phyloP scores from a whole-genome alignment of 2,113 vertebrate species.

The Toxostoma redivivum region DNA sequence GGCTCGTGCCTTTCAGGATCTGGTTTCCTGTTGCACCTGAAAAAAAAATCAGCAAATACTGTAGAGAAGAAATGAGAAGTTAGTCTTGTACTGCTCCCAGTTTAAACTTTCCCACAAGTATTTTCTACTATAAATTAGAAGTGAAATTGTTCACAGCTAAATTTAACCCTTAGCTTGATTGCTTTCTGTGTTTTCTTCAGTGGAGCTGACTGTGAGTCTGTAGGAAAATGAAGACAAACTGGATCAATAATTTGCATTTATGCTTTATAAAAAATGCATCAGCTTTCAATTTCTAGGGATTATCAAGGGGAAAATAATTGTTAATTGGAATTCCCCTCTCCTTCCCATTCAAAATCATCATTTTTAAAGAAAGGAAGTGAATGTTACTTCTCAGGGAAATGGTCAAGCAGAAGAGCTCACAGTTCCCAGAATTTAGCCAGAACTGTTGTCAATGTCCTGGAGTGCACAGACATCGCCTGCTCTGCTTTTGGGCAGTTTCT shows the following conservation, averaged over 20 bases:
- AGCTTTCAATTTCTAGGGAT: not conserved
- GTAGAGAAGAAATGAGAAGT: slow-evolving; percentile 45
- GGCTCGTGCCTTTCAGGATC: slow-evolving; percentile 9
- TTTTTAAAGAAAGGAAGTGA: slow-evolving; percentile 15
- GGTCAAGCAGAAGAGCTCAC: not conserved
- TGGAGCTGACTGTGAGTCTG: not conserved
- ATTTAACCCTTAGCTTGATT: slow-evolving; percentile 40
- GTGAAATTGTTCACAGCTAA: slow-evolving; percentile 39
- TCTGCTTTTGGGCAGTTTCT: not conserved
- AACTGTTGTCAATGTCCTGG: fast-evolving
- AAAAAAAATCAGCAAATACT: slow-evolving; percentile 11
- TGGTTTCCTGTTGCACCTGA: slow-evolving; percentile 41
- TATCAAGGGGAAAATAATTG: not conserved
- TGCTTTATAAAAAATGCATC: not conserved
- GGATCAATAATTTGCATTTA: not conserved
- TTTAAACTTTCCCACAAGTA: slow-evolving; percentile 53
- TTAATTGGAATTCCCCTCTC: not conserved
- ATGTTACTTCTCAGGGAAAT: not conserved
- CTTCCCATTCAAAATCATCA: not conserved
- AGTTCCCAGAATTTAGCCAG: not conserved
- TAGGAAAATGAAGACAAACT: not conserved
- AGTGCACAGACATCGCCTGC: not conserved
- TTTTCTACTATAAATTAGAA: slow-evolving; percentile 60
- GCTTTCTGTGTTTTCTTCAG: not conserved
- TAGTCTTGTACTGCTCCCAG: slow-evolving; percentile 13